These are phyloP conservation scores for Myxocyprinus asiaticus DNA, from an alignment of 2,113 vertebrate genomes.

Conservation along the genomic window DNA sequence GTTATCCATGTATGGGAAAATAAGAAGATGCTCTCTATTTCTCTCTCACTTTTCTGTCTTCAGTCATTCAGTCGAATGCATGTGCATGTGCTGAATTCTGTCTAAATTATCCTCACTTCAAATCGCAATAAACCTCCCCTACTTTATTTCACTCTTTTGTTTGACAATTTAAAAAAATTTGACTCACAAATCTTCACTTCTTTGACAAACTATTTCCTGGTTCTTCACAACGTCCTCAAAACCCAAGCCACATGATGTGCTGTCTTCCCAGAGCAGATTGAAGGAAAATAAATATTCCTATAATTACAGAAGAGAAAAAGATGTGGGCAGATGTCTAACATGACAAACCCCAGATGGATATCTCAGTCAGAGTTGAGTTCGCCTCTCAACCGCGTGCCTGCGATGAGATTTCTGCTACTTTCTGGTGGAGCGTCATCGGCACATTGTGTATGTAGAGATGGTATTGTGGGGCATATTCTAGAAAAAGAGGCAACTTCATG, in stretches of 20 bases:
- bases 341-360: slow-evolving; percentile 81
- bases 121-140: slow-evolving; percentile 21
- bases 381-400: slow-evolving; percentile 43
- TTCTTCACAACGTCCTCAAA: slow-evolving; percentile 61
- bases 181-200: slow-evolving; percentile 66
- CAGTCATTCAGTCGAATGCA: not conserved
- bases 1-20: not conserved
- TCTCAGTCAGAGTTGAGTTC: slow-evolving; percentile 58
- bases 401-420: slow-evolving; percentile 13
- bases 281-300: slow-evolving; percentile 81
- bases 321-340: slow-evolving; percentile 78
- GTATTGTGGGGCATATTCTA: slow-evolving; percentile 12
- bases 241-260: slow-evolving; percentile 67
- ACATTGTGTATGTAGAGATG: slow-evolving; percentile 20
- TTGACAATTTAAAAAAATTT: slow-evolving; percentile 39
- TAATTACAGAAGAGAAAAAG: slow-evolving; percentile 74
- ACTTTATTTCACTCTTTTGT: slow-evolving; percentile 25
- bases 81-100: not conserved
- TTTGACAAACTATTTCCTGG: slow-evolving; percentile 64
- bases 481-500: slow-evolving; percentile 12
- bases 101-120: not conserved
- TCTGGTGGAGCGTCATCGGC: not conserved
- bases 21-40: not conserved
- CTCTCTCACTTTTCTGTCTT: not conserved
- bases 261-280: slow-evolving; percentile 69